Conservation (phyloP, 2,113 vertebrate species). For the Spea multiplicata region DNA sequence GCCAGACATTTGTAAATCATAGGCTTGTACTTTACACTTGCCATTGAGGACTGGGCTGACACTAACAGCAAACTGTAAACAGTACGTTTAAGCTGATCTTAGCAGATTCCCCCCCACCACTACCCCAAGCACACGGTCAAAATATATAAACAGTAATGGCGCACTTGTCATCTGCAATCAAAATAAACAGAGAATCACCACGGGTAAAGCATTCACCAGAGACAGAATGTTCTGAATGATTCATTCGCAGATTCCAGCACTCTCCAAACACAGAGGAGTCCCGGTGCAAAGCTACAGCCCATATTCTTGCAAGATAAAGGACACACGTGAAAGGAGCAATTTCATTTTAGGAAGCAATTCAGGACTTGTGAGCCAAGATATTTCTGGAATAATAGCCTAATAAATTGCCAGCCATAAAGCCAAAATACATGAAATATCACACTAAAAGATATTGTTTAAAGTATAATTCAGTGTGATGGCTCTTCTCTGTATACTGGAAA, state of each 20-base stretch:
- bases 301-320: conserved; percentile 42
- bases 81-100: conserved; percentile 9
- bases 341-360: conserved; percentile 46
- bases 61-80: conserved; percentile 27
- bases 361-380: conserved; percentile 39
- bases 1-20: conserved; percentile 16
- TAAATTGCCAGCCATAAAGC: conserved; percentile 38
- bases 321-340: conserved; percentile 47
- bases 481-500: conserved; percentile 6
- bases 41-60: background rate
- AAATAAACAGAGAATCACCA: conserved; percentile 24
- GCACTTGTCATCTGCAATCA: conserved; percentile 21
- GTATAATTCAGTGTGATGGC: conserved; percentile 20
- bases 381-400: conserved; percentile 46
- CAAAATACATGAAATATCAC: conserved; percentile 51
- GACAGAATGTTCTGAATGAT: background rate
- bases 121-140: background rate
- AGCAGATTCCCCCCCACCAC: background rate
- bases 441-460: conserved; percentile 43
- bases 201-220: conserved; percentile 1
- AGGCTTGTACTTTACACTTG: conserved; percentile 17
- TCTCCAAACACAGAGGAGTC: background rate
- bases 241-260: conserved; percentile 1
- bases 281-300: conserved; percentile 27
- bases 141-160: conserved; percentile 19